Evolutionary conservation across 2,113 vertebrate species (phyloP), one percentile per base, ranked within the genome.

Genomic region (Apaloderma vittatum): DNA sequence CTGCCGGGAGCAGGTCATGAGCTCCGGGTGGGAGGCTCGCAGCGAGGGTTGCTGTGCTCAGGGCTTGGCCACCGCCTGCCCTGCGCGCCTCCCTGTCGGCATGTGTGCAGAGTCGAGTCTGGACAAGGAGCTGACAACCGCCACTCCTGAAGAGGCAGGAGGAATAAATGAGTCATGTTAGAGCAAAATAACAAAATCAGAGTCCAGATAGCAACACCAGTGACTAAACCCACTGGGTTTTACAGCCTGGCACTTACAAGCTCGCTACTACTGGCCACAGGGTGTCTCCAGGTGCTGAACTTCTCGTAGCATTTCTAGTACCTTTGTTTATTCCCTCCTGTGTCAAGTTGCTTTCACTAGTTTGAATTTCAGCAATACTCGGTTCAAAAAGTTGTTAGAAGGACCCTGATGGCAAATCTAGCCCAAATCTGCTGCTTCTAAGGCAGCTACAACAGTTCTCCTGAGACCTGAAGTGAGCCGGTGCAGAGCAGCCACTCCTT

Each of bases 281-380:
- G 1, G 43, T 0, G 2, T 18, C 22, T 19, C 24, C 2, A 18
- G 8, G 37, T 11, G 61, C 70, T 43, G 54, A 68, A 68, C 34
- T 49, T 1, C 11, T 27, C 5, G 1, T 5, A 11, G 26, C 3
- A 0, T 11, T 34, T 6, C 36, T 51, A 32, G 8, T 21, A 9
- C 72, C 29, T 27, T 11, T 1, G 0, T 40, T 48, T n/a, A 24
- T 37, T 55, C 37, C 21, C 48, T 30, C 9, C 52, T 48, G 1
- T 0, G 1, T 7, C 22, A 8, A n/a, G 34, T 4, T 14, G 0
- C 52, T 66, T 34, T 21, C 20, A 3, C 4, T 10, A 15, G 11
- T 7, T 12, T 49, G 55, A 52, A n/a, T 18, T 22, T n/a, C 55
- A 58, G 45, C 32, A 14, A 8, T 9, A 3, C 20, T n/a, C 15